Percentiles rank a stretch among this genome's conserved stretches.
Evolutionary conservation across 2,888 invertebrate species (phyloP).

Genomic region (Heliconius charithonia): DNA sequence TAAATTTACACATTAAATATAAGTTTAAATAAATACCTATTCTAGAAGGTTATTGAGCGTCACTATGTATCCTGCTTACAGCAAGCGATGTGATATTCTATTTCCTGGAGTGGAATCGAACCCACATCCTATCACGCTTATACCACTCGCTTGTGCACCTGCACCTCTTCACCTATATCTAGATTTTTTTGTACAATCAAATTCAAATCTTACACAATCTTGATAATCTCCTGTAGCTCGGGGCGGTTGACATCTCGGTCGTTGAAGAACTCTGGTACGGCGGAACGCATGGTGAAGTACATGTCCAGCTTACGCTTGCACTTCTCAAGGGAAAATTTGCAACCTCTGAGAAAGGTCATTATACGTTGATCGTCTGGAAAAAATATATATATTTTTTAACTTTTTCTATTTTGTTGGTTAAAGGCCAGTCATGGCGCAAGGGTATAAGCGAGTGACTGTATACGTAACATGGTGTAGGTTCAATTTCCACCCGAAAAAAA

Average conservation of each 20-base stretch:
- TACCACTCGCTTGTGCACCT: too few species aligned
- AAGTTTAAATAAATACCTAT: too few species aligned
- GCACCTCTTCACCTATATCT: too few species aligned
- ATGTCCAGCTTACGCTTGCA: conserved; percentile 93
- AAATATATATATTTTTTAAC: not conserved
- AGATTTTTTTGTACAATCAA: not conserved
- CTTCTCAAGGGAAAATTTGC: conserved; percentile 94
- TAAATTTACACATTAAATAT: too few species aligned
- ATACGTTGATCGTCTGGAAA: conserved; percentile 88
- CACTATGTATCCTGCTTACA: too few species aligned
- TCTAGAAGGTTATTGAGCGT: too few species aligned
- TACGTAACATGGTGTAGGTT: too few species aligned
- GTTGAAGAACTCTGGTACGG: conserved; percentile 91
- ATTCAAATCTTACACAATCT: conserved; percentile 85
- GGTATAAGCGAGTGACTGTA: not conserved
- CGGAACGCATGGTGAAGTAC: conserved; percentile 93
- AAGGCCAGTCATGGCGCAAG: too few species aligned
- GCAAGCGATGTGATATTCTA: too few species aligned
- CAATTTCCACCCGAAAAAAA: too few species aligned
- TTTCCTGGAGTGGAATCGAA: too few species aligned
- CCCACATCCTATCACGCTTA: too few species aligned
- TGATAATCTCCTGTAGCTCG: conserved; percentile 88
- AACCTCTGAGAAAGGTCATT: conserved; percentile 92
- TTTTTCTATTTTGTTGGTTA: not conserved
- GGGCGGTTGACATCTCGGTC: conserved; percentile 89